These are phyloP conservation scores for Leuciscus waleckii DNA, from an alignment of 2,797 vertebrate species.

Conservation along the genomic window DNA sequence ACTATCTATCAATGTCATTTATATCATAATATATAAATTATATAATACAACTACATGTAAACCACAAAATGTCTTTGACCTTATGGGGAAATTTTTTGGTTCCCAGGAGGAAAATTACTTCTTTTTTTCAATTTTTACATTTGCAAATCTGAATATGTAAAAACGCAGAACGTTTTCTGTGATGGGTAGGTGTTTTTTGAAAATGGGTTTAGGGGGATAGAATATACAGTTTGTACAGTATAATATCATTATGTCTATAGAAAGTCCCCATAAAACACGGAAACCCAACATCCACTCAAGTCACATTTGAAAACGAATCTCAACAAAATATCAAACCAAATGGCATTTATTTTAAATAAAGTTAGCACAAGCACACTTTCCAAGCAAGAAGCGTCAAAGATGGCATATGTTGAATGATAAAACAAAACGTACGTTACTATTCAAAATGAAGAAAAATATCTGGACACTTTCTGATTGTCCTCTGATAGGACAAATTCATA, in stretches of 20 bases:
- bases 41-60: neutral
- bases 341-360: neutral
- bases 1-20: neutral
- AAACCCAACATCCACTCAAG: neutral
- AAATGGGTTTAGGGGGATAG: too few species aligned
- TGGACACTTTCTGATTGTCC: neutral
- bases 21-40: neutral
- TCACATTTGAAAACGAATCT: neutral
- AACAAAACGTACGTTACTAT: neutral
- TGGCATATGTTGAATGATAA: neutral
- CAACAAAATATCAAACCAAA: too few species aligned
- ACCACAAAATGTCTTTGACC: too few species aligned
- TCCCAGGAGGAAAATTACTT: too few species aligned
- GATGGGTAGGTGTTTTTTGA: too few species aligned
- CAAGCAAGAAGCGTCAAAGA: neutral
- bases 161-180: too few species aligned
- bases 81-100: too few species aligned
- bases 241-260: too few species aligned
- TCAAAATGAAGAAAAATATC: neutral
- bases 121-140: too few species aligned
- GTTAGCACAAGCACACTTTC: neutral
- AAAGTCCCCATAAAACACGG: too few species aligned
- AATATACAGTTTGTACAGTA: too few species aligned
- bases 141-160: too few species aligned
- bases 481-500: neutral